phyloP scores from a whole-genome alignment of 2,888 invertebrate species.

The Dryobota labecula region DNA sequence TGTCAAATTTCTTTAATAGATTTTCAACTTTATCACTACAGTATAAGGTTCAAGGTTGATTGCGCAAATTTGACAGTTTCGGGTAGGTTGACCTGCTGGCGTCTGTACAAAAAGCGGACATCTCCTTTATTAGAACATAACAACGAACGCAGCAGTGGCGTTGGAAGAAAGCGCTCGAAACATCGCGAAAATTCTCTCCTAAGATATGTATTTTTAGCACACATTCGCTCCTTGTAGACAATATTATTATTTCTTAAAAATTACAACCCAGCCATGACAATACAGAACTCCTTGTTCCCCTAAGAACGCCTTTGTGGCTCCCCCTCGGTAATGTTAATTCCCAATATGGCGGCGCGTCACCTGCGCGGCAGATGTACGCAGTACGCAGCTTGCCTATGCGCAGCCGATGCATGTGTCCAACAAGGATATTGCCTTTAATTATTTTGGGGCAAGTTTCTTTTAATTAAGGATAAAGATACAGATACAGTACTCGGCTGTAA shows the following conservation, averaged over 20 bases:
- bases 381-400: constrained; percentile 78
- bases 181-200: background rate
- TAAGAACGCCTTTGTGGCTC: constrained; percentile 62
- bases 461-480: constrained; percentile 28
- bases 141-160: too few relatives aligned
- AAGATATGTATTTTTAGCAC: too few relatives aligned
- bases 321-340: constrained; percentile 63
- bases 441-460: constrained; percentile 33
- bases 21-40: too few relatives aligned
- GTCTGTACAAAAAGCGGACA: too few relatives aligned
- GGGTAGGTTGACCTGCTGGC: too few relatives aligned
- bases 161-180: background rate
- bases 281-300: constrained; percentile 49
- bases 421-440: constrained; percentile 58
- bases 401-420: constrained; percentile 39
- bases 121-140: too few relatives aligned
- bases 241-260: constrained; percentile 30
- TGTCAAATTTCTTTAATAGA: too few relatives aligned
- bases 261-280: constrained; percentile 22
- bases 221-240: background rate
- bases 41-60: too few relatives aligned
- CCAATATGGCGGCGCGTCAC: constrained; percentile 76
- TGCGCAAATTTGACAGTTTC: too few relatives aligned
- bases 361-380: constrained; percentile 82
- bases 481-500: background rate